Conservation (phyloP, 2,113 vertebrate species). For the Nycticorax nycticorax region DNA sequence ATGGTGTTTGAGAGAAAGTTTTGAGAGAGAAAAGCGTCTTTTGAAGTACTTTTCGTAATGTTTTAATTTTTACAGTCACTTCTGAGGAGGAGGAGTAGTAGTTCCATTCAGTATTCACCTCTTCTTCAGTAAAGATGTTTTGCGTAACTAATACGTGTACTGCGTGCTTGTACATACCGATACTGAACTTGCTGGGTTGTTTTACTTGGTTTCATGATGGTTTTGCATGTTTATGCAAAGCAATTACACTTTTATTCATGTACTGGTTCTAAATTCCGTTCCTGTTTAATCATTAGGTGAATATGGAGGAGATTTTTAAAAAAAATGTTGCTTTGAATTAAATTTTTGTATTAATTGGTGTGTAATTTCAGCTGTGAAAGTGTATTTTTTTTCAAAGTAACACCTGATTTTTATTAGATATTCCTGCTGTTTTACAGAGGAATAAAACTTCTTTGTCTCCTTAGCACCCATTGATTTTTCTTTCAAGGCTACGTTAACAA, state of each 20-base stretch:
- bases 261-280: background rate
- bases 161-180: background rate
- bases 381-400: background rate
- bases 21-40: background rate
- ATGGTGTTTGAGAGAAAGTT: background rate
- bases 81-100: background rate
- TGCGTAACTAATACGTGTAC: background rate
- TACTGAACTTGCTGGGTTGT: background rate
- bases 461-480: slow-evolving; percentile 65
- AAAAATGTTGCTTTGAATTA: background rate
- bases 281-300: slow-evolving; percentile 1
- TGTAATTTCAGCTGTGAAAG: background rate
- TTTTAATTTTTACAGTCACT: background rate
- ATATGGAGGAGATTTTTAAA: background rate
- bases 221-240: slow-evolving; percentile 1
- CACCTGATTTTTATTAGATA: background rate
- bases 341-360: background rate
- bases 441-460: slow-evolving; percentile 66
- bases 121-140: background rate
- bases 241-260: background rate
- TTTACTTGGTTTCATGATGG: background rate
- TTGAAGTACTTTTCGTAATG: background rate
- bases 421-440: slow-evolving; percentile 35
- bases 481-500: slow-evolving; percentile 48
- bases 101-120: background rate